Evolutionary conservation across 1,140 invertebrate genomes (phyloP).

Genomic region (Bombyx mandarina): DNA sequence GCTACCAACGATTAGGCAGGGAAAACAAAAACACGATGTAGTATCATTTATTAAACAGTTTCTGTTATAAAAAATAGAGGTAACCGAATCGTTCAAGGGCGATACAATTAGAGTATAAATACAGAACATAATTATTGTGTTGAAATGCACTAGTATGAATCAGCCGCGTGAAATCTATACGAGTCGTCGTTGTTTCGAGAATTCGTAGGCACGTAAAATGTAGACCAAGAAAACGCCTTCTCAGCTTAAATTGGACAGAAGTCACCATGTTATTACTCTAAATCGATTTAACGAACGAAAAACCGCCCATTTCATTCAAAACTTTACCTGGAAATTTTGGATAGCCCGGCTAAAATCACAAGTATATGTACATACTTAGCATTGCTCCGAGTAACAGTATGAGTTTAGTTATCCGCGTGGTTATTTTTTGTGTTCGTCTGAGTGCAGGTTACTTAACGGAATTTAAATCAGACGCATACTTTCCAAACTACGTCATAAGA

Average conservation of each 20-base stretch:
- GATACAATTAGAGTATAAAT: conserved; percentile 20
- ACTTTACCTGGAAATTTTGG: no score
- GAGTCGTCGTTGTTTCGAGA: no score
- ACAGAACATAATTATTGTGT: conserved; percentile 4
- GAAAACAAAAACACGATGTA: neutral
- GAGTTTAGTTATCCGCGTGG: no score
- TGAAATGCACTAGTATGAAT: conserved; percentile 10
- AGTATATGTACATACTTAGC: no score
- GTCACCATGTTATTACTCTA: no score
- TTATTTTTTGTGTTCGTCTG: conserved; percentile 4
- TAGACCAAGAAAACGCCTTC: no score
- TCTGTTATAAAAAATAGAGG: neutral
- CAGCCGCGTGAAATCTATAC: conserved; percentile 8
- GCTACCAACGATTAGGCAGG: neutral
- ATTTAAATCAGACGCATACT: conserved; percentile 46
- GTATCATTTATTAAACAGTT: neutral
- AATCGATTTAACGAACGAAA: no score
- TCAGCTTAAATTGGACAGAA: no score
- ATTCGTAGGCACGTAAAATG: no score
- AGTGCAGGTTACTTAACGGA: conserved; percentile 32
- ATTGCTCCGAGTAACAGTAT: no score
- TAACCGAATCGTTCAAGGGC: conserved; percentile 16
- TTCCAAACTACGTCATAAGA: conserved; percentile 56
- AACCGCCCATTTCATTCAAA: no score
- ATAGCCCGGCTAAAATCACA: no score